Evolutionary conservation across 2,113 vertebrate species (phyloP), one percentile per base, ranked within the genome.

Genomic region (Phrynocephalus versicolor): DNA sequence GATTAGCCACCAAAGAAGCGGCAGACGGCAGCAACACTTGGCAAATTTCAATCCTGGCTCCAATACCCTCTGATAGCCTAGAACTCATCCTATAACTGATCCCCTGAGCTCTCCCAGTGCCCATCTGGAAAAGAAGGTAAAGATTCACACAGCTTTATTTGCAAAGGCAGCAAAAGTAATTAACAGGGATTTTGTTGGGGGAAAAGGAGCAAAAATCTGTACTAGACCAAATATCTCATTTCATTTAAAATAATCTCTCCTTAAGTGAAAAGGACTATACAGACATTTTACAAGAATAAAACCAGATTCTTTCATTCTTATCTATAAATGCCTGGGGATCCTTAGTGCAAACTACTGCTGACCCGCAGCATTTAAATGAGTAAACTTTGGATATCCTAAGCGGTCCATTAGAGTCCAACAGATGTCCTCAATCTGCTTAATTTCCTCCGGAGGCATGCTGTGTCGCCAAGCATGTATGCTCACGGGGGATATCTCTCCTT

Each of bases 401-500:
- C 88, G 95, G 89, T 94, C 97, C 98, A 99, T 99, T 87, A 98
- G 89, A 70, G 95, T 93, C 91, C 95, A 96, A 92, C 98, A 99
- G 27, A 98, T 96, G 81, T 96, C 96, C 91, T 99, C 98, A 79
- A 99, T 97, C 79, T 93, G 87, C 88, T 94, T 95, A 92, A 99
- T 94, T 88, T 98, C 98, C 89, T 96, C 96, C 51, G 57, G 94
- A 69, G 97, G 95, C 97, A 99, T 97, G 60, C 97, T 97, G 51
- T 96, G 93, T 88, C 96, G 97, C 98, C 98, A 99, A 65, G 91
- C 74, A 87, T 98, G 94, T 83, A 97, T 97, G 87, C 93, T 97
- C 70, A 94, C 95, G 60, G 97, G 97, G 81, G 98, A 99, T 88
- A 99, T 97, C 90, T 99, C 97, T 23, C 98, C 98, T 90, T 99